Conservation (phyloP, 2,888 invertebrate genomes). For the Anarsia innoxiella region DNA sequence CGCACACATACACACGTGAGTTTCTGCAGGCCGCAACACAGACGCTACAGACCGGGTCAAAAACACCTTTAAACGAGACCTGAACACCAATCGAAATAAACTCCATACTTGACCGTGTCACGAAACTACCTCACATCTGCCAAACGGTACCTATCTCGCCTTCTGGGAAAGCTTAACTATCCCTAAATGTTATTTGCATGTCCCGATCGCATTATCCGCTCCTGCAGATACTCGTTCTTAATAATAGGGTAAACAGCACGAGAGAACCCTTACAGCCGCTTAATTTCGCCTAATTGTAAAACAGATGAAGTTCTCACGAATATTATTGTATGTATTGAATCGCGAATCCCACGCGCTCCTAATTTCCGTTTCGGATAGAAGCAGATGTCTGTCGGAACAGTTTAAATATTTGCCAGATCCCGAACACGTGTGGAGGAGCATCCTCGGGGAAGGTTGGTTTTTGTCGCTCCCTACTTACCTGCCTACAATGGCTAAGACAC, state of each 20-base stretch:
- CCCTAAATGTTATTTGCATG: constrained; percentile 70
- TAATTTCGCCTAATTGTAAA: constrained; percentile 67
- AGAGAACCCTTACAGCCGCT: constrained; percentile 53
- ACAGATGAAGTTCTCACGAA: constrained; percentile 67
- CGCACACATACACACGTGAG: constrained; percentile 46
- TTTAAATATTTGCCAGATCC: constrained; percentile 46
- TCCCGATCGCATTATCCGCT: constrained; percentile 59
- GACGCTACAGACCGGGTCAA: constrained; percentile 64
- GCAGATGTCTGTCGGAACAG: constrained; percentile 46
- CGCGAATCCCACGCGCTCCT: constrained; percentile 64
- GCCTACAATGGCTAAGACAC: constrained; percentile 29
- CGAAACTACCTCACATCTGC: constrained; percentile 62
- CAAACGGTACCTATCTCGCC: constrained; percentile 60
- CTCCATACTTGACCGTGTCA: constrained; percentile 69
- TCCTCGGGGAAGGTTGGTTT: constrained; percentile 39
- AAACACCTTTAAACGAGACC: constrained; percentile 70
- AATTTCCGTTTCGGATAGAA: constrained; percentile 48
- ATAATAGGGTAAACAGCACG: constrained; percentile 65
- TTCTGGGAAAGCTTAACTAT: constrained; percentile 70
- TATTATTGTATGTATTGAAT: constrained; percentile 57
- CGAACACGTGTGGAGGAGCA: constrained; percentile 36
- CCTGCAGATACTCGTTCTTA: constrained; percentile 46
- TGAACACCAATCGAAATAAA: constrained; percentile 66
- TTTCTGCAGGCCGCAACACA: constrained; percentile 30
- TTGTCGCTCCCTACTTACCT: constrained; percentile 35